phyloP scores from a whole-genome alignment of 2,888 invertebrate genomes.

The Epistrophella euchroma region DNA sequence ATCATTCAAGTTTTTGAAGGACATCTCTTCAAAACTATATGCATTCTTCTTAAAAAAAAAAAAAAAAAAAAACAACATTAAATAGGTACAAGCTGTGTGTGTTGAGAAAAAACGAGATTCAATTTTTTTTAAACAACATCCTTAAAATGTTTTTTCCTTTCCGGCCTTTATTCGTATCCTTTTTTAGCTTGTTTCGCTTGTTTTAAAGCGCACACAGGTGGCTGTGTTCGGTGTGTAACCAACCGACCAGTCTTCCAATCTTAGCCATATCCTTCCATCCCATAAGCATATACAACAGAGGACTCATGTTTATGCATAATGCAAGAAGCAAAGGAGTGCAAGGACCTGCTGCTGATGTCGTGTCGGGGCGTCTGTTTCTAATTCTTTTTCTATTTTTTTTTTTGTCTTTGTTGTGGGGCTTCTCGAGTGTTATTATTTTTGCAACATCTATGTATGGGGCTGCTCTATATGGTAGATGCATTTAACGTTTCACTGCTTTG shows the following conservation, averaged over 20 bases:
- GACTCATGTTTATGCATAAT: constrained; percentile 64
- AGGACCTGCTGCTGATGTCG: constrained; percentile 68
- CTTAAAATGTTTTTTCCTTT: constrained; percentile 62
- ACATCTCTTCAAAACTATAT: constrained; percentile 41
- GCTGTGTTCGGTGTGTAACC: constrained; percentile 52
- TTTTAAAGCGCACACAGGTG: constrained; percentile 63
- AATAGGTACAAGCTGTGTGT: background rate
- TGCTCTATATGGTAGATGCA: constrained; percentile 9
- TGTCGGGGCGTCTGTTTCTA: constrained; percentile 60
- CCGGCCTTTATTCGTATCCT: constrained; percentile 26
- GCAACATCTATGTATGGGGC: constrained; percentile 52
- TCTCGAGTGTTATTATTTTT: constrained; percentile 70
- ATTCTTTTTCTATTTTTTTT: constrained; percentile 32
- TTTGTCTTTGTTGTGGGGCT: constrained; percentile 14
- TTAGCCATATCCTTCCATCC: constrained; percentile 30
- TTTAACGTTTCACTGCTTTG: constrained; percentile 43
- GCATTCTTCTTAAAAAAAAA: background rate
- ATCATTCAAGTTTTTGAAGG: constrained; percentile 22
- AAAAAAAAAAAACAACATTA: background rate
- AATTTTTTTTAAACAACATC: constrained; percentile 35
- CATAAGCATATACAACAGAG: background rate
- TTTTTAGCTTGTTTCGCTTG: constrained; percentile 25
- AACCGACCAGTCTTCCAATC: constrained; percentile 44
- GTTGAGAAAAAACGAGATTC: background rate
- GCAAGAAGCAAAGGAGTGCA: constrained; percentile 67